phyloP scores from a whole-genome alignment of 53 echinoderm and acorn worm genomes.

The Arbacia lixula region DNA sequence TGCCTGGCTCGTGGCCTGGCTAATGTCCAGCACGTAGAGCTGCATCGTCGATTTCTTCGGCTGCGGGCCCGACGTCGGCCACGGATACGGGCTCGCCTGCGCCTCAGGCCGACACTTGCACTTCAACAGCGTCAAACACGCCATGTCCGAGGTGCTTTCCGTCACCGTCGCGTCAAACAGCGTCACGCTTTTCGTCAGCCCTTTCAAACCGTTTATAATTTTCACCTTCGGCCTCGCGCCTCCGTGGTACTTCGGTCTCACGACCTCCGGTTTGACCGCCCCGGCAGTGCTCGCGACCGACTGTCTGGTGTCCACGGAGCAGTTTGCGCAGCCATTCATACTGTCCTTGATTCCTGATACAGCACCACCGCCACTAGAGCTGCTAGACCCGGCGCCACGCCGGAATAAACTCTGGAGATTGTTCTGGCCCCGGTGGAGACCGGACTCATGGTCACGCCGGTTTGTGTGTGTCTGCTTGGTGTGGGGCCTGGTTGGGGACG shows the following conservation, averaged over 20 bases:
- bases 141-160: constrained; percentile 46
- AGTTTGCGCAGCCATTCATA: constrained; percentile 38
- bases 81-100: constrained; percentile 48
- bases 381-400: not conserved
- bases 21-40: constrained; percentile 50
- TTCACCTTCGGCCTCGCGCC: constrained; percentile 51
- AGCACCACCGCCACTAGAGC: not conserved
- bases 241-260: constrained; percentile 29
- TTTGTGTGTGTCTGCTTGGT: constrained; percentile 14
- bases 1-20: constrained; percentile 41
- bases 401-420: constrained; percentile 40
- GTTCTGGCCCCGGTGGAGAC: constrained; percentile 26
- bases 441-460: not conserved
- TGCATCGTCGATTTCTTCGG: constrained; percentile 39
- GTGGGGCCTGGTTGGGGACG: constrained; percentile 45
- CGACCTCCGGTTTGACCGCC: not conserved
- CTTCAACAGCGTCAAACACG: constrained; percentile 44
- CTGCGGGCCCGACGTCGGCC: constrained; percentile 42
- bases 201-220: constrained; percentile 48
- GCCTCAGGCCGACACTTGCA: constrained; percentile 51
- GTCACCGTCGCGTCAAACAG: constrained; percentile 43
- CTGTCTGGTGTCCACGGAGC: not conserved
- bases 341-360: constrained; percentile 45
- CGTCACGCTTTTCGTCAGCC: constrained; percentile 52
- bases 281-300: not conserved